phyloP scores from a whole-genome alignment of 2,797 vertebrate species.

The Smutsia gigantea region DNA sequence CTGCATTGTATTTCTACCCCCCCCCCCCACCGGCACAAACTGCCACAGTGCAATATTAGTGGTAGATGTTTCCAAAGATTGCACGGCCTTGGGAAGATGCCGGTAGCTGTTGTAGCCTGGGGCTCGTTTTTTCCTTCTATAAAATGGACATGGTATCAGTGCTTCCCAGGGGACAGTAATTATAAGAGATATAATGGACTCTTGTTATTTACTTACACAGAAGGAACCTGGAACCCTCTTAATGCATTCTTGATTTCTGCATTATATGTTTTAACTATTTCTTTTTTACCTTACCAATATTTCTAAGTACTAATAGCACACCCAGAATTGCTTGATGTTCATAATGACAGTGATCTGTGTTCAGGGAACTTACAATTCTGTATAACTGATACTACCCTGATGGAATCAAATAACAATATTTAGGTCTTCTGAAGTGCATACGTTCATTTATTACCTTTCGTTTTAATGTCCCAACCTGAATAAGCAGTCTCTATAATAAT shows the following conservation, averaged over 20 bases:
- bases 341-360: not conserved
- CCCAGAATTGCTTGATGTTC: not conserved
- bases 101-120: not conserved
- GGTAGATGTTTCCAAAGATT: not conserved
- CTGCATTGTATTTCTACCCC: not conserved
- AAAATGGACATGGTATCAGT: not conserved
- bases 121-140: not conserved
- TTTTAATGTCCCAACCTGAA: not conserved
- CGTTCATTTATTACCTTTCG: not conserved
- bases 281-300: not conserved
- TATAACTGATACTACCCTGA: not conserved
- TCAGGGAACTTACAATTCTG: not conserved
- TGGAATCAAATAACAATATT: not conserved
- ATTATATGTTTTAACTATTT: not conserved
- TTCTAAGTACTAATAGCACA: not conserved
- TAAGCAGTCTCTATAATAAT: not conserved
- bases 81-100: not conserved
- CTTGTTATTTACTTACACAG: not conserved
- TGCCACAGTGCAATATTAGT: not conserved
- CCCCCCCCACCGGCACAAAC: not conserved
- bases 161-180: not conserved
- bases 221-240: not conserved
- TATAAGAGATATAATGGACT: not conserved
- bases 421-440: not conserved
- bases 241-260: not conserved